A percentile compares a stretch with the other conserved stretches of the same genome.
phyloP scores from a whole-genome alignment of 64 coral and sea anemone genomes.

The Stichodactyla helianthus region DNA sequence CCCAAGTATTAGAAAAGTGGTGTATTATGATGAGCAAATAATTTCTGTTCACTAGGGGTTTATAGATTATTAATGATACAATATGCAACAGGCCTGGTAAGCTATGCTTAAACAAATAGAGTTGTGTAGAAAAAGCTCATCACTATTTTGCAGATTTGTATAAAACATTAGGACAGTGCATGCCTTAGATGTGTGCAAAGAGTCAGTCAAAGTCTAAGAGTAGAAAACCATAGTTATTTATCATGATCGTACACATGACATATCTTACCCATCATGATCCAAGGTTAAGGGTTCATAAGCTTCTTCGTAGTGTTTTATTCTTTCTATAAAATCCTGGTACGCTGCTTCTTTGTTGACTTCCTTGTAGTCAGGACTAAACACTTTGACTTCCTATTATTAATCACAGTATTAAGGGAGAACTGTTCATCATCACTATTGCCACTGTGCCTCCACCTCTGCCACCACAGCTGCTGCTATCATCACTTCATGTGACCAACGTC shows the following conservation, averaged over 20 bases:
- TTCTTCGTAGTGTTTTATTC: conserved; percentile 95
- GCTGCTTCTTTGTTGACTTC: conserved; percentile 84
- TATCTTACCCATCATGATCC: conserved; percentile 74
- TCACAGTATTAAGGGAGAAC: background rate
- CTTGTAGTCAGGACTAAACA: conserved; percentile 94
- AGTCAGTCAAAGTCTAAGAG: too few species aligned
- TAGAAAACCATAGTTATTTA: too few species aligned
- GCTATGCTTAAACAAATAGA: too few species aligned
- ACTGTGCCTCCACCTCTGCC: background rate
- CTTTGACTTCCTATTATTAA: conserved; percentile 66
- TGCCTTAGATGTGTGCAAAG: too few species aligned
- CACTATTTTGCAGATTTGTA: too few species aligned
- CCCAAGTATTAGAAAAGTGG: too few species aligned
- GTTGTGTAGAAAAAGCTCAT: too few species aligned
- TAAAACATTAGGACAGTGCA: too few species aligned
- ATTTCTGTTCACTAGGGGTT: too few species aligned
- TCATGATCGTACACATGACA: background rate
- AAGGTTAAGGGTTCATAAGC: conserved; percentile 79
- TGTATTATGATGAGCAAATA: too few species aligned
- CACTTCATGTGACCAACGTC: background rate
- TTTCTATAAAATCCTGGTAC: conserved; percentile 77
- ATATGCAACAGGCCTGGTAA: too few species aligned
- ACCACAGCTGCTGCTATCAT: background rate
- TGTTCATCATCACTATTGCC: background rate
- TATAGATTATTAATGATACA: too few species aligned